Base-by-base conservation (phyloP, 37 sponge, comb jelly and placozoan species). In the Agelas oroides region DNA sequence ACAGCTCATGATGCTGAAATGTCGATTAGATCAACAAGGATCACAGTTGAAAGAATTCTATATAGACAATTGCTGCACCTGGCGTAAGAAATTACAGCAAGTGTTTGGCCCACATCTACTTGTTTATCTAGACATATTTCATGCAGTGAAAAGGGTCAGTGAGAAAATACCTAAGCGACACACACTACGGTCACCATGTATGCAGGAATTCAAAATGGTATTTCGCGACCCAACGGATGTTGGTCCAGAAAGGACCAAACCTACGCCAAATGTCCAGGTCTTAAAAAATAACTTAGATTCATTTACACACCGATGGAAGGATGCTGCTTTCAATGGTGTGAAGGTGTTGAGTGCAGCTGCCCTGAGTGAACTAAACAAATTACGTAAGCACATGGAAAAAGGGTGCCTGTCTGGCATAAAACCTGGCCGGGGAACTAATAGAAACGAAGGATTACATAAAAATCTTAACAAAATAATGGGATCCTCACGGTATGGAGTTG, bases 61-160 rank as follows among this genome's bases (percentile, higher is more conserved):
- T 21, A 65, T 79, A 20, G 87, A 87, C 66, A 87, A 87, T 65
- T 87, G 87, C 46, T 87, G 87, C 27, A 11, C 73, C 0, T 73
- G 71, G 73, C 59, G 80, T 17, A 23, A 0, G 0, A 79, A 72
- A 28, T 37, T 87, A 36, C 73, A 79, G 30, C 41, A 39, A 5
- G 73, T 87, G 30, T 87, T 87, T 79, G 87, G 87, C 0, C 24
- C 20, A 28, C 33, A 62, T 17, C 37, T 79, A 12, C 71, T 5
- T 0, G 87, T 87, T 0, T 53, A 56, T 1, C 62, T 87, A 3
- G 80, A 87, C 65, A 1, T 87, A 16, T 87, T 87, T 36, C 87
- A 87, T 79, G 87, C 87, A 24, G 80, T 87, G 18, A 52, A 87
- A 38, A 28, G 87, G 24, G 30, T 87, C 19, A 34, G 53, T 32